Evolutionary conservation across 2,113 vertebrate species (phyloP), one percentile per base, ranked within the genome.

Genomic region (Gymnocephalus cernua): DNA sequence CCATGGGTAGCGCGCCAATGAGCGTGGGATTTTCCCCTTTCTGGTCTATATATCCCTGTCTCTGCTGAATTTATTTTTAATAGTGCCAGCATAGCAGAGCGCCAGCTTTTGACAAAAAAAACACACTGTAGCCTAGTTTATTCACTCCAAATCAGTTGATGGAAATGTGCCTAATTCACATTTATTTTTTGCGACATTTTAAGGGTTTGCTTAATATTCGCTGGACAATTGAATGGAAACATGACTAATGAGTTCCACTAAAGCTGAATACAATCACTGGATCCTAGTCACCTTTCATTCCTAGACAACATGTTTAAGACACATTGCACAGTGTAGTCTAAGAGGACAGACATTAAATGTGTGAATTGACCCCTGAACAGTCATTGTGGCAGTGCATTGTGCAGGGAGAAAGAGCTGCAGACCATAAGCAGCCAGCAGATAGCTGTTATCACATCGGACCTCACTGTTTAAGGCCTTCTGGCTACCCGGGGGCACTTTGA

Each of bases 401-500:
- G 93, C 95, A 95, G 18, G 94, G 93, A 94, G 92, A 87, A 29
- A 64, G 44, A 11, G 41, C 27, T 25, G 67, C 51, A 53, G 82
- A 78, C 67, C 54, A 65, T 12, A 59, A 69, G 62, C 77, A 78
- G 82, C 48, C 64, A 54, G 67, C 80, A 72, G 94, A 78, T 72
- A 85, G 27, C 73, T 35, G 48, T 89, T 94, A 95, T 94, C 95
- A 94, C 94, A 93, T 93, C 94, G 95, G 92, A 86, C 84, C 82
- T 88, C 63, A 89, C 93, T 93, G 91, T 92, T 91, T 92, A 83
- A 92, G 93, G 91, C 94, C 93, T 94, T 71, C 91, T 58, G 91
- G 95, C 94, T 7, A 59, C 92, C 90, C 85, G 79, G 88, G 95
- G 95, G 95, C 95, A 95, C 91, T 93, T 94, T 95, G 93, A 93